Evolutionary conservation across 2,888 invertebrate species (phyloP).

Genomic region (Apodemia mormo): DNA sequence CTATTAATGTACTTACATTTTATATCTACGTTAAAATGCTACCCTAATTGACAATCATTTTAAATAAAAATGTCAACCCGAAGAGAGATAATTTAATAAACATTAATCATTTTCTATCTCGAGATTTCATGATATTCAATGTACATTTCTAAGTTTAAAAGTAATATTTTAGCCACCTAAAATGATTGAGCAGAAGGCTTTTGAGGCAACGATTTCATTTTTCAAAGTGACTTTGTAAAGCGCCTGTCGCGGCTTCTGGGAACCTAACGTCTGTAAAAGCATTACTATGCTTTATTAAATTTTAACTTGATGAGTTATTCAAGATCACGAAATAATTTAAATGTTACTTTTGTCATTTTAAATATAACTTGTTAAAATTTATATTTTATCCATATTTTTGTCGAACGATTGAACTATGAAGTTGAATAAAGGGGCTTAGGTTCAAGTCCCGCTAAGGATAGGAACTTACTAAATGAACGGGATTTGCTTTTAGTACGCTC

Average conservation of each 20-base stretch:
- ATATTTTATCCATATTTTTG: too few species aligned
- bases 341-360: neutral
- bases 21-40: neutral
- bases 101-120: neutral
- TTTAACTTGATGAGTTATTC: slow-evolving; percentile 27
- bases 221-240: slow-evolving; percentile 52
- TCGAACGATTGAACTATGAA: too few species aligned
- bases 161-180: slow-evolving; percentile 54
- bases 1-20: neutral
- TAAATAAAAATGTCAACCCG: neutral
- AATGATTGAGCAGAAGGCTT: slow-evolving; percentile 55
- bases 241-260: slow-evolving; percentile 30
- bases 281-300: slow-evolving; percentile 41
- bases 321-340: neutral
- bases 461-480: too few species aligned
- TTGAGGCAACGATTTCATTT: slow-evolving; percentile 59
- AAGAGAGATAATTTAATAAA: neutral
- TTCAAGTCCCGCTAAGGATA: too few species aligned
- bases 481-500: too few species aligned
- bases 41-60: too few species aligned
- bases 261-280: slow-evolving; percentile 8
- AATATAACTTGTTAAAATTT: too few species aligned
- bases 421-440: too few species aligned
- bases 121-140: neutral
- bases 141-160: slow-evolving; percentile 42